A percentile compares a stretch with the other conserved stretches of the same genome.
Conservation (phyloP, 2,113 vertebrate genomes). For the Herpetotheres cachinnans region DNA sequence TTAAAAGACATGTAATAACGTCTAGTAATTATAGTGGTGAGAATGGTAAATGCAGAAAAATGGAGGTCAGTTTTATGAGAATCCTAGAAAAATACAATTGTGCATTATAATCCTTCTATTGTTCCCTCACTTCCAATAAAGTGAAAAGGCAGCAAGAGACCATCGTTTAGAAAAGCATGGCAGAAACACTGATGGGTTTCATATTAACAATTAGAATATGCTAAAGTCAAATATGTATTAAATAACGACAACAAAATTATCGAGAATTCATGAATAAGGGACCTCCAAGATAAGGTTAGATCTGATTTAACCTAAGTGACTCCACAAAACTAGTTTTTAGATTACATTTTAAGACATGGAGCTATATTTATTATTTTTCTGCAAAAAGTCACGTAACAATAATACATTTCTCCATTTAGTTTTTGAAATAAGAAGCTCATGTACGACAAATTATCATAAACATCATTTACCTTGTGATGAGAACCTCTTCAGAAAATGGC, state of each 20-base stretch:
- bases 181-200: not conserved
- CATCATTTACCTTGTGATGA: not conserved
- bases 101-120: not conserved
- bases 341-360: not conserved
- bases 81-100: not conserved
- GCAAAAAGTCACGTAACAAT: not conserved
- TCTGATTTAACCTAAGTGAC: not conserved
- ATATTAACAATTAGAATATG: not conserved
- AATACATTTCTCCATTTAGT: not conserved
- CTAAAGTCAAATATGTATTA: not conserved
- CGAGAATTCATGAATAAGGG: not conserved
- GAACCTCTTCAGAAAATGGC: not conserved
- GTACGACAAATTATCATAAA: not conserved
- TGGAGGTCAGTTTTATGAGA: not conserved
- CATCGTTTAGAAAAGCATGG: not conserved
- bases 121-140: not conserved
- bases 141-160: not conserved
- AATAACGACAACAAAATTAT: not conserved
- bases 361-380: not conserved
- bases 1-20: not conserved
- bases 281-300: not conserved
- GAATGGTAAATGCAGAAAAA: not conserved
- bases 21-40: not conserved
- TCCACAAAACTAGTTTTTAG: not conserved
- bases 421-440: not conserved